Evolutionary conservation across 1,140 invertebrate species (phyloP), one percentile per base, ranked within the genome.

Genomic region (Sarcophaga bullata): DNA sequence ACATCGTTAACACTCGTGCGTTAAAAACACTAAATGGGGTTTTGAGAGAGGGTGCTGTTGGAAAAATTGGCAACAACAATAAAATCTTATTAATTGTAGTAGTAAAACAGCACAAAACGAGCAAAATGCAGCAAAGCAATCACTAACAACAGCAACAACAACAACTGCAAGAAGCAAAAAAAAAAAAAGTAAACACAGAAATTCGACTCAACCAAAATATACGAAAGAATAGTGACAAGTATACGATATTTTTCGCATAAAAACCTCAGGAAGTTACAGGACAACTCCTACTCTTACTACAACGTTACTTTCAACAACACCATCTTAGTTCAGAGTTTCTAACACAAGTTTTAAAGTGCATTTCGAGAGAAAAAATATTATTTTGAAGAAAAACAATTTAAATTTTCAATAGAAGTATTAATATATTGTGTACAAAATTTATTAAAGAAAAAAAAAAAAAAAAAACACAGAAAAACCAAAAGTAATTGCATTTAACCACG

Each of bases 201-300:
- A 50, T 50, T 76, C 50, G 48, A 78, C 75, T 78, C 75, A 78
- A 76, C 73, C 73, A 76, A 17, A 76, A 49, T 47, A 76, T 15
- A 48, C 75, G 19, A 78, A 49, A 78, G 15, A 49, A 78, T 8
- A 78, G 78, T 62, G 75, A 19, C 62, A 37, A 37, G 25, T 37
- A 37, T 37, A 37, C 19, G 62, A 68, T 68, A 49, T 52, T 68
- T 80, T 82, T 76, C 86, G 86, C 87, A 89, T 89, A 89, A 86
- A 88, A 89, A 87, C 86, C 84, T 84, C 84, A 82, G 82, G 86
- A 81, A 85, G 68, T 84, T 83, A 83, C 75, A 84, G 76, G 83
- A 86, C 82, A 81, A 89, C 87, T 89, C 87, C 87, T 88, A 89
- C 87, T 89, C 81, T 81, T 73, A 68, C 68, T 47, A 15, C 62